Evolutionary conservation across 1,140 invertebrate species (phyloP).

Genomic region (Drosophila nigrodunni): DNA sequence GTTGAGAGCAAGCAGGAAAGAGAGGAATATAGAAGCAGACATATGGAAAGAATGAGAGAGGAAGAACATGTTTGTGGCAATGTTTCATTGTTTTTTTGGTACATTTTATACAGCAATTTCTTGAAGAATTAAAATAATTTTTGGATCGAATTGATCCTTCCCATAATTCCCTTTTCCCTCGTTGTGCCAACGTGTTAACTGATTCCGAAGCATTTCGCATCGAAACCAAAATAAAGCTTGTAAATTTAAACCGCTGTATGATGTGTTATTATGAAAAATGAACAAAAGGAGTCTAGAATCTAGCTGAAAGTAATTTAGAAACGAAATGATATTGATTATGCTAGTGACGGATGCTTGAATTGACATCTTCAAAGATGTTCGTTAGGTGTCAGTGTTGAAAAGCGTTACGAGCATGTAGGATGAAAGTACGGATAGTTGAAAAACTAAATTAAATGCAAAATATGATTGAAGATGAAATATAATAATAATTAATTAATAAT

Average conservation of each 20-base stretch:
- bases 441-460: constrained; percentile 28
- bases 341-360: constrained; percentile 44
- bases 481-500: constrained; percentile 44
- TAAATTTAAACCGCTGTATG: constrained; percentile 55
- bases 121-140: neutral
- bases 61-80: neutral
- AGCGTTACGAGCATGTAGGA: constrained; percentile 31
- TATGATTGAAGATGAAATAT: constrained; percentile 37
- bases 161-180: constrained; percentile 1
- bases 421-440: constrained; percentile 3
- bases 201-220: constrained; percentile 1
- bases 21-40: neutral
- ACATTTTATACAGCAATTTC: neutral
- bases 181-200: constrained; percentile 13
- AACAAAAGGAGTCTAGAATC: neutral
- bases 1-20: constrained; percentile 9
- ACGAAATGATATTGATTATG: constrained; percentile 35
- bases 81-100: neutral
- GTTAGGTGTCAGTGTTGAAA: constrained; percentile 56
- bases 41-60: neutral
- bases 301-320: constrained; percentile 34
- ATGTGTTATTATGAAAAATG: neutral
- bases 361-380: constrained; percentile 38
- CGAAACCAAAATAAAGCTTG: constrained; percentile 46
- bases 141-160: neutral